phyloP scores from a whole-genome alignment of 2,113 vertebrate genomes.

The Ctenomys sociabilis region DNA sequence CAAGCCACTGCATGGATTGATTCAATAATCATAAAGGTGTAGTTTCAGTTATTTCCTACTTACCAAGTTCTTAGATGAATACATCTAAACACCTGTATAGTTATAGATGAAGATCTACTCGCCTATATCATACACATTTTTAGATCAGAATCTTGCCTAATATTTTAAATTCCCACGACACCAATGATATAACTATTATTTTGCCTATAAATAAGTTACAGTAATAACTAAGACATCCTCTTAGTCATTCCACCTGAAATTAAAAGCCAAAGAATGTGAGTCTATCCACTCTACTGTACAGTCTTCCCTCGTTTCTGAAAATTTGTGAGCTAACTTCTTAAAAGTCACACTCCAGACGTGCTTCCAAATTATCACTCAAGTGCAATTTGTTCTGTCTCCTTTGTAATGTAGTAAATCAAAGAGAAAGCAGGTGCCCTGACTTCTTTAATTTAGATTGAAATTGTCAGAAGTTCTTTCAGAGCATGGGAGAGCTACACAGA shows the following conservation, averaged over 20 bases:
- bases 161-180: neutral
- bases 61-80: neutral
- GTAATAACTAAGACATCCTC: neutral
- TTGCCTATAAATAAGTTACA: neutral
- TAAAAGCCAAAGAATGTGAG: constrained; percentile 1
- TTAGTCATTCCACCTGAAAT: constrained; percentile 39
- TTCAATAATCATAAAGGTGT: neutral
- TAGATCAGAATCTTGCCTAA: neutral
- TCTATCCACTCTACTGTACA: neutral
- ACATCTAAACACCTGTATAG: neutral
- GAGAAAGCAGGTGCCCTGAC: constrained; percentile 50
- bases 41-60: neutral
- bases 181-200: neutral
- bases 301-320: constrained; percentile 25
- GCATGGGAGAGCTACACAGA: neutral
- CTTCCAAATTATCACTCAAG: constrained; percentile 52
- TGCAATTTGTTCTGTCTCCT: neutral
- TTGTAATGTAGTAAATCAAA: constrained; percentile 37
- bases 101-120: neutral
- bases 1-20: neutral
- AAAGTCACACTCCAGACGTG: neutral
- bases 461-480: neutral
- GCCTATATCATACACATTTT: neutral
- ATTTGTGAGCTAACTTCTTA: neutral
- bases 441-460: constrained; percentile 18